These are phyloP conservation scores for Lamellibrachia satsuma DNA, from an alignment of 2,888 invertebrate genomes.

Conservation along the genomic window DNA sequence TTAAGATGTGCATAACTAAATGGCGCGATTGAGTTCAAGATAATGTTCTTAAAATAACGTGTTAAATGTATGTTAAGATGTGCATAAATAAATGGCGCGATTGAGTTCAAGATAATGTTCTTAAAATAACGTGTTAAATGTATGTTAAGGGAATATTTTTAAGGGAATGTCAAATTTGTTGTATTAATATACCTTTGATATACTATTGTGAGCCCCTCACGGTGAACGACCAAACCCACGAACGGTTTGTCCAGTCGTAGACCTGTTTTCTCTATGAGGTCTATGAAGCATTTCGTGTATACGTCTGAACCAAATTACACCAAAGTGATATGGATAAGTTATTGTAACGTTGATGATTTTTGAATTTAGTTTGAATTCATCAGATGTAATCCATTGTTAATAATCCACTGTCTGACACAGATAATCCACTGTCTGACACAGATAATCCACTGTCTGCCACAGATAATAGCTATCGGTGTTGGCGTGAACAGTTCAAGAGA, in stretches of 20 bases:
- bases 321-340: background rate
- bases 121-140: too few species aligned
- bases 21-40: too few species aligned
- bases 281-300: background rate
- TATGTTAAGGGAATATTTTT: background rate
- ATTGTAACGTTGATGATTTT: background rate
- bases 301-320: background rate
- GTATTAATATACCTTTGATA: too few species aligned
- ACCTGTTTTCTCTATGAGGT: background rate
- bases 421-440: background rate
- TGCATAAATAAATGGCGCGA: too few species aligned
- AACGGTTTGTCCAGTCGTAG: background rate
- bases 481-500: constrained; percentile 21
- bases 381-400: background rate
- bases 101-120: too few species aligned
- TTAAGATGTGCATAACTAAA: too few species aligned
- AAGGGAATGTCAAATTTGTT: too few species aligned
- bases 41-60: too few species aligned
- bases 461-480: constrained; percentile 28
- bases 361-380: background rate
- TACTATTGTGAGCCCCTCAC: too few species aligned
- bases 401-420: constrained; percentile 14
- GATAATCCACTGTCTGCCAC: background rate
- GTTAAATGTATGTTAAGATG: too few species aligned
- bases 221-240: background rate